Conservation (phyloP, 2,113 vertebrate genomes). For the Steatornis caripensis region DNA sequence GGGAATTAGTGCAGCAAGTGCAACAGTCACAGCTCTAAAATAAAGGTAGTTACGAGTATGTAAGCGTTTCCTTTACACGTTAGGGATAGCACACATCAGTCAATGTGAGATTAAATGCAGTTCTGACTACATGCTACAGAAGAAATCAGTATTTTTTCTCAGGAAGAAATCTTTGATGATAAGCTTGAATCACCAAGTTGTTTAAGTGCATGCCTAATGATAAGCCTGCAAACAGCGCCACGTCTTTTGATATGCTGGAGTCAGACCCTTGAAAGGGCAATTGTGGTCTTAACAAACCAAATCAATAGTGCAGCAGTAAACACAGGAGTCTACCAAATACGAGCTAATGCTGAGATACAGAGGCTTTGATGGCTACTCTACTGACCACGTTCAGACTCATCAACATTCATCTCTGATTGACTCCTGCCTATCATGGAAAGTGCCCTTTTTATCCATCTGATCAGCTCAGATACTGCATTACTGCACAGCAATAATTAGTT, state of each 20-base stretch:
- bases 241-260: not conserved
- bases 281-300: not conserved
- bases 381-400: not conserved
- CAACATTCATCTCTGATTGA: not conserved
- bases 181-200: not conserved
- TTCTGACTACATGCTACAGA: not conserved
- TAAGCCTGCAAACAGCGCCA: not conserved
- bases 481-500: not conserved
- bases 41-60: constrained; percentile 20
- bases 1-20: constrained; percentile 50
- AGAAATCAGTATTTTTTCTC: not conserved
- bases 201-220: not conserved
- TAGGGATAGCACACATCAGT: not conserved
- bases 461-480: not conserved
- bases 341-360: not conserved
- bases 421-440: not conserved
- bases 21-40: constrained; percentile 17
- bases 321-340: not conserved
- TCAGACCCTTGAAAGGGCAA: not conserved
- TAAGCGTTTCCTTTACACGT: constrained; percentile 1
- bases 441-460: not conserved
- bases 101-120: not conserved
- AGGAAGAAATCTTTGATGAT: not conserved
- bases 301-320: not conserved
- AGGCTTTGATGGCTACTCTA: not conserved